These are phyloP conservation scores for Paraescarpia echinospica DNA, from an alignment of 1,140 invertebrate species.

Conservation along the genomic window DNA sequence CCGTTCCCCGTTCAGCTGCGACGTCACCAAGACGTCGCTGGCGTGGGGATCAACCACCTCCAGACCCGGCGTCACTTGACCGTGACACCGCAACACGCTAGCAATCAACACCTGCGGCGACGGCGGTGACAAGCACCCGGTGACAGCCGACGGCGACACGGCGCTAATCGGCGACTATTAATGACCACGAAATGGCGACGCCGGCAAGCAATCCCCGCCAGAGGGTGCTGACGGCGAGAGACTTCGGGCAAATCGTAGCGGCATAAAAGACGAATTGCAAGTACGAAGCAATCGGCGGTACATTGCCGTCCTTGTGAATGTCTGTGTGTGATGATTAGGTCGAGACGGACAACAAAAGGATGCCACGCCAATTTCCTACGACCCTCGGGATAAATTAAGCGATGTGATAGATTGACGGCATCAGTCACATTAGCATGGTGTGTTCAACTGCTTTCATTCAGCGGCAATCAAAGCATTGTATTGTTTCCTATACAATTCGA, in stretches of 20 bases:
- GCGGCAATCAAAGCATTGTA: neutral
- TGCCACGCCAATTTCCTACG: neutral
- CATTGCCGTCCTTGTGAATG: neutral
- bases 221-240: neutral
- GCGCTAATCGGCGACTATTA: neutral
- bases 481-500: too few relatives aligned
- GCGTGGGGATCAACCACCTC: neutral
- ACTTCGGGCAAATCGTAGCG: neutral
- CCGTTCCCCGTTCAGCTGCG: neutral
- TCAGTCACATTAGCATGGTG: neutral
- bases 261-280: slow-evolving; percentile 1
- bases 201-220: neutral
- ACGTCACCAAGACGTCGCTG: neutral
- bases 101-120: neutral
- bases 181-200: neutral
- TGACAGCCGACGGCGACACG: neutral
- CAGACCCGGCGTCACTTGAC: neutral
- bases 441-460: neutral
- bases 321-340: neutral
- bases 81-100: neutral
- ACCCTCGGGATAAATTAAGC: neutral
- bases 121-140: neutral
- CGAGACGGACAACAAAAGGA: neutral
- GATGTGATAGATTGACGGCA: neutral
- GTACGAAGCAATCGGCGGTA: neutral